Evolutionary conservation across 2,888 invertebrate species (phyloP).

Genomic region (Cerastoderma edule): DNA sequence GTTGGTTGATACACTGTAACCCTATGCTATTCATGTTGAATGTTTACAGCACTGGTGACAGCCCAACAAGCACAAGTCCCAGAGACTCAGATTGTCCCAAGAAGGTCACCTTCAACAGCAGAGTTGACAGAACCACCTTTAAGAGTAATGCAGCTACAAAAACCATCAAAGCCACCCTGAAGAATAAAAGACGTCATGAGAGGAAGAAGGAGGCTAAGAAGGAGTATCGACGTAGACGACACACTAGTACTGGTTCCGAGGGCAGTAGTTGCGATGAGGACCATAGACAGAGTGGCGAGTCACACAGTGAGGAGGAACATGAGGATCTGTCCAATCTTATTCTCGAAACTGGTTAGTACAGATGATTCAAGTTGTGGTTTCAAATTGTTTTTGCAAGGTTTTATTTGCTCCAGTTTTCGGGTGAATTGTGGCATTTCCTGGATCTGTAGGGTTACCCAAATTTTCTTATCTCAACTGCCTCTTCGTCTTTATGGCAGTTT

Average conservation of each 20-base stretch:
- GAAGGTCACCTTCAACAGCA: constrained; percentile 81
- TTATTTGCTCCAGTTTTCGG: too few relatives aligned
- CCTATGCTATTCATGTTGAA: too few relatives aligned
- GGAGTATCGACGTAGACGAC: constrained; percentile 58
- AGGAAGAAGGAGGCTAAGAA: constrained; percentile 78
- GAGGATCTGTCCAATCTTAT: constrained; percentile 43
- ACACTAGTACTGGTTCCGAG: constrained; percentile 71
- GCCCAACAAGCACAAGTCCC: constrained; percentile 58
- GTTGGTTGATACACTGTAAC: too few relatives aligned
- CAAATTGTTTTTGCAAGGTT: too few relatives aligned
- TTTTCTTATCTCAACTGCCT: too few relatives aligned
- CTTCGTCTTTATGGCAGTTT: too few relatives aligned
- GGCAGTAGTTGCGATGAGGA: constrained; percentile 69
- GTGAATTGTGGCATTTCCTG: too few relatives aligned
- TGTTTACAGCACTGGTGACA: constrained; percentile 50
- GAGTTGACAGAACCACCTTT: constrained; percentile 79
- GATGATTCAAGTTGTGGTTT: too few relatives aligned
- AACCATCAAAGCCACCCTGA: constrained; percentile 79
- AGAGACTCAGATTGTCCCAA: constrained; percentile 62
- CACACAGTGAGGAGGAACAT: constrained; percentile 64
- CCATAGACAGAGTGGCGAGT: constrained; percentile 59
- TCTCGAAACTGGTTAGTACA: constrained; percentile 33
- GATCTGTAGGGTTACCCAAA: too few relatives aligned
- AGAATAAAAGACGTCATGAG: constrained; percentile 77
- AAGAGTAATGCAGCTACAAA: constrained; percentile 77